Base-by-base conservation (phyloP, 2,888 invertebrate species). In the Idaea aversata region DNA sequence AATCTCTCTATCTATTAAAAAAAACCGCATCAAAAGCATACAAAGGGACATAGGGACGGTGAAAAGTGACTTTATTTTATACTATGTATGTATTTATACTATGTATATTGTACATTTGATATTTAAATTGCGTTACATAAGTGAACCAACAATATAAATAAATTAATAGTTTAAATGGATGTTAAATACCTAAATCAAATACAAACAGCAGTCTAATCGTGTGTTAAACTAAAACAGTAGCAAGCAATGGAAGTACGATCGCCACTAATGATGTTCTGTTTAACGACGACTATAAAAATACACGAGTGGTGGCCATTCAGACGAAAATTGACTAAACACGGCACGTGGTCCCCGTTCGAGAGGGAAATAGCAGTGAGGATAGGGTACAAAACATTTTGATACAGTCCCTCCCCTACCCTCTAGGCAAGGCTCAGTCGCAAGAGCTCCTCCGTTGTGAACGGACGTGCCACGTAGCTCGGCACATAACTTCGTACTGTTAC, bases 281-380 rank as follows among this genome's bases (percentile, higher is more conserved):
- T 86, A 86, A 85, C 84, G 82, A 81, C 84, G 75, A 82, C 85
- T 85, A 86, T 86, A 87, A 88, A 88, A 89, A 85, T 82, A 86
- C 82, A 84, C 81, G 83, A 75, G 76, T 67, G 70, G 76, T 73
- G 75, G 77, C 81, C 77, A 85, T 87, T 85, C 84, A 84, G 78
- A 81, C 79, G 83, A 85, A 86, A 90, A 89, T 87, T 88, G 82
- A 88, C 88, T 86, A 84, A 86, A 82, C 84, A 78, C 75, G 83
- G 86, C 90, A 91, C 90, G 89, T 91, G 90, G 88, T 85, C 74
- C 77, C 76, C 75, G 76, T 78, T 82, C 80, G 83, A 75, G 79
- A 81, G 84, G 87, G 86, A 88, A 89, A 86, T 86, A 78, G 79
- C 84, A 79, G 80, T 79, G 84, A 86, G 85, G 87, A 87, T 85